A percentile compares a stretch with the other conserved stretches of the same genome.
Evolutionary conservation across 2,888 invertebrate genomes (phyloP).

Genomic region (Platycheirus rosarum): DNA sequence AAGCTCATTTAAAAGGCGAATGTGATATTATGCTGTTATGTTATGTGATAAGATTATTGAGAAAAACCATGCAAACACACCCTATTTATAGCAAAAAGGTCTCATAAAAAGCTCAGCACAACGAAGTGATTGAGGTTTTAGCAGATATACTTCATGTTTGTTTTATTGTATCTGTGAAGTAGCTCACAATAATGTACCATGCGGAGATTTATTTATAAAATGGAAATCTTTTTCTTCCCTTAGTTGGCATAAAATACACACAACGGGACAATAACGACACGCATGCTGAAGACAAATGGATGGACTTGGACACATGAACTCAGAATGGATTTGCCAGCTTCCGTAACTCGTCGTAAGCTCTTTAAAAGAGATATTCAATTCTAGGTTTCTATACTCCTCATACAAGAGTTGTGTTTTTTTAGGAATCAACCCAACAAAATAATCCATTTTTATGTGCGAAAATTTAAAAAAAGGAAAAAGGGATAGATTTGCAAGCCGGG

Average conservation of each 20-base stretch:
- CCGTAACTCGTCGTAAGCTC: neutral
- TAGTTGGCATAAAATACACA: constrained; percentile 38
- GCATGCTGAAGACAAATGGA: constrained; percentile 61
- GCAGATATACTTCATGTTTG: constrained; percentile 38
- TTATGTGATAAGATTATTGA: too few relatives aligned
- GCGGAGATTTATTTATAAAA: constrained; percentile 62
- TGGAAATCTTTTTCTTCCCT: constrained; percentile 49
- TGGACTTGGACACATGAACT: constrained; percentile 19
- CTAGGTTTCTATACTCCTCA: neutral
- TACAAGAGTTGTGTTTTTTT: neutral
- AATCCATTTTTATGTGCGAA: constrained; percentile 15
- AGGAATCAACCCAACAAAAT: constrained; percentile 4
- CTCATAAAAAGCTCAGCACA: constrained; percentile 12
- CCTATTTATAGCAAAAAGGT: neutral
- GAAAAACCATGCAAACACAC: too few relatives aligned
- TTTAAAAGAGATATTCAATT: constrained; percentile 35
- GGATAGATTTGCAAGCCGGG: constrained; percentile 22
- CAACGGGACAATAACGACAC: constrained; percentile 27
- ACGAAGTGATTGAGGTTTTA: constrained; percentile 1
- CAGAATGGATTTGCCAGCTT: neutral
- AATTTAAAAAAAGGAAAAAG: neutral
- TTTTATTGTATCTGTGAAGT: constrained; percentile 28
- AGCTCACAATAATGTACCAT: constrained; percentile 55
- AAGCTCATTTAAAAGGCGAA: too few relatives aligned
- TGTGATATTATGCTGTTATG: neutral